Evolutionary conservation across 2,113 vertebrate genomes (phyloP).

Genomic region (Vulpes vulpes): DNA sequence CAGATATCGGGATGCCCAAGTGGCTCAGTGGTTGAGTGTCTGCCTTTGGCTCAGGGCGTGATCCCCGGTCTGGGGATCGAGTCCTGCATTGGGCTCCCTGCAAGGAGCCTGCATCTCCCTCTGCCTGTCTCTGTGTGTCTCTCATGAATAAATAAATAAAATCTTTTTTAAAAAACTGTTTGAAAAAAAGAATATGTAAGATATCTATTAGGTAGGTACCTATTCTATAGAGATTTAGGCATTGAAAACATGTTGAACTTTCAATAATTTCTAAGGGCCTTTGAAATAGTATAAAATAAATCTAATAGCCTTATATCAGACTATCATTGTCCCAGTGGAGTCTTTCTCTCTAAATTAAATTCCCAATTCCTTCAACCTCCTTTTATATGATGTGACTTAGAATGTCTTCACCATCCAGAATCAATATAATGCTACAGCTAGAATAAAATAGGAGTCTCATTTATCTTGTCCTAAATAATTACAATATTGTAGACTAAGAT

Average conservation of each 20-base stretch:
- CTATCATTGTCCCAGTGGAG: neutral
- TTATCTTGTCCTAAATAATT: neutral
- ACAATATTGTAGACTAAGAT: neutral
- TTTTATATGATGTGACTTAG: neutral
- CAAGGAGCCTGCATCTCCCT: too few relatives aligned
- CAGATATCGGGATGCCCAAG: neutral
- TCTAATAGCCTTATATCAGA: neutral
- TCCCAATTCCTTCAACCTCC: neutral
- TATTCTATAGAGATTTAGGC: neutral
- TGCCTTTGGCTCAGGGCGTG: too few relatives aligned
- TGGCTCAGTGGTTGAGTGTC: too few relatives aligned
- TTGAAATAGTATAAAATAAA: constrained; percentile 17
- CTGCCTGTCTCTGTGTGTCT: too few relatives aligned
- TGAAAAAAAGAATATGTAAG: neutral
- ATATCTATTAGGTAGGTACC: neutral
- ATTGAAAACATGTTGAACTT: neutral
- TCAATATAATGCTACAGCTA: neutral
- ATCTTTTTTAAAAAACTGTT: too few relatives aligned
- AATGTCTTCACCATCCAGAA: constrained; percentile 24
- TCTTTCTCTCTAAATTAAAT: constrained; percentile 18
- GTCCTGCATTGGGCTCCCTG: too few relatives aligned
- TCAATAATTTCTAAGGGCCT: neutral
- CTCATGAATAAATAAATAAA: too few relatives aligned
- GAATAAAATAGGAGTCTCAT: constrained; percentile 18
- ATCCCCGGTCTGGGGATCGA: too few relatives aligned